These are phyloP conservation scores for Pinna nobilis DNA, from an alignment of 1,140 invertebrate genomes.

Conservation along the genomic window DNA sequence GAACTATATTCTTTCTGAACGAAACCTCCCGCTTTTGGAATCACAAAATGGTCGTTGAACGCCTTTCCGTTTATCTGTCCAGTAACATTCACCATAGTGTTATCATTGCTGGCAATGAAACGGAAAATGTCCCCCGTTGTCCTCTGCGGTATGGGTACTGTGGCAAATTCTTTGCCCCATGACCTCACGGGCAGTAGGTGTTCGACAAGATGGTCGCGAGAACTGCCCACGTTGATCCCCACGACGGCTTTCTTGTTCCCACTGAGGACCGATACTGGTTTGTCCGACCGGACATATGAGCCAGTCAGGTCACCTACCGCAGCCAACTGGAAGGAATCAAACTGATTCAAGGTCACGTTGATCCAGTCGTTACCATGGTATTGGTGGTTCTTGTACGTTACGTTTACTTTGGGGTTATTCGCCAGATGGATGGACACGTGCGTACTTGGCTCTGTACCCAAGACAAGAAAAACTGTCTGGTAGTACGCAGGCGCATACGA, in stretches of 20 bases:
- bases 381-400: constrained; percentile 25
- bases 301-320: constrained; percentile 30
- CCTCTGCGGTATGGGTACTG: constrained; percentile 32
- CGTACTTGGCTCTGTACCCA: constrained; percentile 35
- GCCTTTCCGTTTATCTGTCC: neutral
- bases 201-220: constrained; percentile 34
- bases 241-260: constrained; percentile 30
- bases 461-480: constrained; percentile 30
- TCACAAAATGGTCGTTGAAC: neutral
- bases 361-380: constrained; percentile 42
- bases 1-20: constrained; percentile 41
- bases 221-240: constrained; percentile 1
- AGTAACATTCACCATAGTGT: constrained; percentile 23
- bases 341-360: constrained; percentile 37
- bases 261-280: constrained; percentile 22
- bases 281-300: constrained; percentile 9
- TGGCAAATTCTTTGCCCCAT: constrained; percentile 35
- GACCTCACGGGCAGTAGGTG: constrained; percentile 22
- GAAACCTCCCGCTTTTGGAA: constrained; percentile 15
- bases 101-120: constrained; percentile 33
- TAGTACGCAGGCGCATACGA: constrained; percentile 33
- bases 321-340: constrained; percentile 45
- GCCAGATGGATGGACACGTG: constrained; percentile 35
- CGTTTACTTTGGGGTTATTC: constrained; percentile 6
- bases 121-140: constrained; percentile 26